These are phyloP conservation scores for Centropyge bicolor DNA, from an alignment of 2,797 vertebrate genomes.

Conservation along the genomic window DNA sequence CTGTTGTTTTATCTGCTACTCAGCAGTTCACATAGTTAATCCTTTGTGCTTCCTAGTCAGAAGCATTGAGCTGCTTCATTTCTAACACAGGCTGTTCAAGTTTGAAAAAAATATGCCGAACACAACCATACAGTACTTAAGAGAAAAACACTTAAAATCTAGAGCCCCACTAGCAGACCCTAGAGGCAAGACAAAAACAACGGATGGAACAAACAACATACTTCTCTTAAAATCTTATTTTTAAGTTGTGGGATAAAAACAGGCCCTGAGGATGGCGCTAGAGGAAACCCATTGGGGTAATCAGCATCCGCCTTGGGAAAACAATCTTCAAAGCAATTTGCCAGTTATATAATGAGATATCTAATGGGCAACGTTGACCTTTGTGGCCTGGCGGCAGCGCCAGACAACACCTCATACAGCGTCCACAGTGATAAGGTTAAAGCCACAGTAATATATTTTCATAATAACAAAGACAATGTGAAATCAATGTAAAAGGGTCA, in stretches of 20 bases:
- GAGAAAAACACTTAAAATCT: neutral
- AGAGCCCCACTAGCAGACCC: slow-evolving; percentile 2
- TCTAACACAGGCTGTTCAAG: slow-evolving; percentile 41
- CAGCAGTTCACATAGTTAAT: slow-evolving; percentile 41
- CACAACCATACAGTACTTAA: neutral
- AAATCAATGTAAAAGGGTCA: neutral
- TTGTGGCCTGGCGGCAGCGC: neutral
- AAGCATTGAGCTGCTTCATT: slow-evolving; percentile 37
- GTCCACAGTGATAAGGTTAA: slow-evolving; percentile 1
- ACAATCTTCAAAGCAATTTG: neutral
- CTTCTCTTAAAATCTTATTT: neutral
- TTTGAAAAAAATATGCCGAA: slow-evolving; percentile 29
- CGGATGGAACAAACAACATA: neutral
- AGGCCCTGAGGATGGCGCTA: neutral
- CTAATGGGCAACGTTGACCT: neutral
- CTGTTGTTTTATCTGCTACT: slow-evolving; percentile 48
- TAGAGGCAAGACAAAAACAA: neutral
- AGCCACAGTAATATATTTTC: neutral
- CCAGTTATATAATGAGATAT: neutral
- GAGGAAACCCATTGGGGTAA: neutral
- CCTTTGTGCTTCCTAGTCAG: slow-evolving; percentile 48
- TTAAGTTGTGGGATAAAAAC: too few relatives aligned
- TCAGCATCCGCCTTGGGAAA: neutral
- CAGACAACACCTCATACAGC: neutral
- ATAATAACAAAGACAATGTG: neutral